Conservation (phyloP, 2,888 invertebrate genomes). For the Orchesellides sinensis region DNA sequence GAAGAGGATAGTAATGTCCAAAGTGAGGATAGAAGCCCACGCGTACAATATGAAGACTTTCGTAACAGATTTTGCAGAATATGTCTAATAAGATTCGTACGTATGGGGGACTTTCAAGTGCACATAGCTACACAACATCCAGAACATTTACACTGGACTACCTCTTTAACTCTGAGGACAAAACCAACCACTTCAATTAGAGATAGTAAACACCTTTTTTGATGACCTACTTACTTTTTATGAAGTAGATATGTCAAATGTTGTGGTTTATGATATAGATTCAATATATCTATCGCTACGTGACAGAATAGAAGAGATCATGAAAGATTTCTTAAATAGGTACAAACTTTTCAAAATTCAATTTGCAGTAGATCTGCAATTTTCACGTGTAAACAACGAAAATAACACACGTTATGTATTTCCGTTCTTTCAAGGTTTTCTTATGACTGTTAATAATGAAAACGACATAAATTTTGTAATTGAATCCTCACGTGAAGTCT, state of each 20-base stretch:
- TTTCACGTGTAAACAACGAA: constrained; percentile 5
- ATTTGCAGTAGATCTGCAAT: constrained; percentile 12
- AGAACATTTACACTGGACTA: background rate
- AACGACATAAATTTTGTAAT: constrained; percentile 19
- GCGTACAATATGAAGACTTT: too few species aligned
- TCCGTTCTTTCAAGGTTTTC: constrained; percentile 32
- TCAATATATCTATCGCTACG: background rate
- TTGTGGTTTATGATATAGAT: constrained; percentile 13
- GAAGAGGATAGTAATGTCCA: too few species aligned
- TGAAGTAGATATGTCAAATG: background rate
- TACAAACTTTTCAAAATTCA: constrained; percentile 9
- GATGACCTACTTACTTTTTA: constrained; percentile 14
- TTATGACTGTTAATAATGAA: constrained; percentile 21
- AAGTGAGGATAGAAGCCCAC: too few species aligned
- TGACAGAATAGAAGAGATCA: constrained; percentile 2
- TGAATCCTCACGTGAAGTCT: constrained; percentile 1
- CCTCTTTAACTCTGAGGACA: background rate
- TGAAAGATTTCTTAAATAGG: background rate
- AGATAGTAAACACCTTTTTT: constrained; percentile 13
- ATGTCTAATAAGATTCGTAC: constrained; percentile 4
- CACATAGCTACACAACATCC: background rate
- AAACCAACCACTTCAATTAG: background rate
- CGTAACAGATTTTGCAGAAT: too few species aligned
- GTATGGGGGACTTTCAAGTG: background rate
- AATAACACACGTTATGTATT: background rate